These are phyloP conservation scores for Coregonus sp. DNA, from an alignment of 2,797 vertebrate species.

Conservation along the genomic window DNA sequence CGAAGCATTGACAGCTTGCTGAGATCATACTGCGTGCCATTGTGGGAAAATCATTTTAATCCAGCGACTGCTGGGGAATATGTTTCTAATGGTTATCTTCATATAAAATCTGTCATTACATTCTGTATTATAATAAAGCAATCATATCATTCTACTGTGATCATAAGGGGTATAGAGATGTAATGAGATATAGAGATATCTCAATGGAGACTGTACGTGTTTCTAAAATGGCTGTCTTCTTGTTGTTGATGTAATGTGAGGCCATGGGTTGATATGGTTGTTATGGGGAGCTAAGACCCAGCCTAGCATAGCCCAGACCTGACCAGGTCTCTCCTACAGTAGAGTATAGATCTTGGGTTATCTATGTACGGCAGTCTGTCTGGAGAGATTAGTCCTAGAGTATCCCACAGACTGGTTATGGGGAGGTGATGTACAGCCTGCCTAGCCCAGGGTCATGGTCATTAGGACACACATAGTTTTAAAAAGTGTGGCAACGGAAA, in stretches of 20 bases:
- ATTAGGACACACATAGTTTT: background rate
- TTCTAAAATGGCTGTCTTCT: conserved; percentile 44
- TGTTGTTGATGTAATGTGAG: conserved; percentile 21
- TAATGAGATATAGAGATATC: background rate
- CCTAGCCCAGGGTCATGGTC: background rate
- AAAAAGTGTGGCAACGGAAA: background rate
- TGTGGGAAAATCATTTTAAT: background rate
- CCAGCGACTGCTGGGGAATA: background rate
- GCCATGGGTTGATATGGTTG: conserved; percentile 11
- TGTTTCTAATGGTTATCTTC: conserved; percentile 1
- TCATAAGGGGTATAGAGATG: background rate
- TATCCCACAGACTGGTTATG: conserved; percentile 8
- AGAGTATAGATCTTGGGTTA: background rate
- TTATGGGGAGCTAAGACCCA: conserved; percentile 43
- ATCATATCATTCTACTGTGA: background rate
- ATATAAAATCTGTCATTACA: background rate
- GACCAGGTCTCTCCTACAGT: background rate
- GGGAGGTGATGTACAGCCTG: conserved; percentile 5
- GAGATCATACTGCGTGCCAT: background rate
- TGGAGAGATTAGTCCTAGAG: background rate
- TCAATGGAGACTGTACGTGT: conserved; percentile 46
- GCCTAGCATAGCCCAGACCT: conserved; percentile 49
- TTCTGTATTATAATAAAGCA: background rate
- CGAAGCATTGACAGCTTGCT: conserved; percentile 62
- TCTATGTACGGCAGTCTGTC: background rate